Conservation (phyloP, 1,140 invertebrate species). For the Diorhabda sublineata region DNA sequence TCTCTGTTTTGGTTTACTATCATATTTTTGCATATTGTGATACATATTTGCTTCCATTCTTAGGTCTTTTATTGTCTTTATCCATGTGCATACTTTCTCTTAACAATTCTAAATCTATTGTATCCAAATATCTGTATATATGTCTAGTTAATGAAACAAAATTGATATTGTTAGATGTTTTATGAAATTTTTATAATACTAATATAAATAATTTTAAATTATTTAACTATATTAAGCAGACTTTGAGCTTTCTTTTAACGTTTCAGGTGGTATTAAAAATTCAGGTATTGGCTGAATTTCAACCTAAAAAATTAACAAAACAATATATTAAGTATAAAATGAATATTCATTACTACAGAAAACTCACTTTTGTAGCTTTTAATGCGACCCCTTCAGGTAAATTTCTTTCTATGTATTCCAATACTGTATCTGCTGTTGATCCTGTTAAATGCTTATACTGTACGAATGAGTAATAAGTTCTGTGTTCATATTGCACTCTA, state of each 20-base stretch:
- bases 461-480: conserved; percentile 87
- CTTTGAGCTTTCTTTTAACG: neutral
- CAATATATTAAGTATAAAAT: neutral
- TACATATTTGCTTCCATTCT: no score
- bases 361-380: conserved; percentile 80
- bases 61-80: no score
- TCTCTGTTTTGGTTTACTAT: no score
- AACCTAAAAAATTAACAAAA: conserved; percentile 8
- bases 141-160: no score
- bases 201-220: neutral
- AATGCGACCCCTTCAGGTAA: conserved; percentile 95
- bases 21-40: no score
- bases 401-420: conserved; percentile 96
- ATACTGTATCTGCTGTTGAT: conserved; percentile 90
- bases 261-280: conserved; percentile 17
- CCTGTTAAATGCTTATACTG: conserved; percentile 83
- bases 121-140: no score
- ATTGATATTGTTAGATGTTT: no score
- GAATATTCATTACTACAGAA: neutral
- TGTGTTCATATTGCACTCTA: conserved; percentile 90
- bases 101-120: no score
- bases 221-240: neutral
- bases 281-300: conserved; percentile 5
- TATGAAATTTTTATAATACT: no score
- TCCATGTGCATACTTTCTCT: no score